Conservation (phyloP, 1,140 invertebrate species). For the Tyrophagus putrescentiae region DNA sequence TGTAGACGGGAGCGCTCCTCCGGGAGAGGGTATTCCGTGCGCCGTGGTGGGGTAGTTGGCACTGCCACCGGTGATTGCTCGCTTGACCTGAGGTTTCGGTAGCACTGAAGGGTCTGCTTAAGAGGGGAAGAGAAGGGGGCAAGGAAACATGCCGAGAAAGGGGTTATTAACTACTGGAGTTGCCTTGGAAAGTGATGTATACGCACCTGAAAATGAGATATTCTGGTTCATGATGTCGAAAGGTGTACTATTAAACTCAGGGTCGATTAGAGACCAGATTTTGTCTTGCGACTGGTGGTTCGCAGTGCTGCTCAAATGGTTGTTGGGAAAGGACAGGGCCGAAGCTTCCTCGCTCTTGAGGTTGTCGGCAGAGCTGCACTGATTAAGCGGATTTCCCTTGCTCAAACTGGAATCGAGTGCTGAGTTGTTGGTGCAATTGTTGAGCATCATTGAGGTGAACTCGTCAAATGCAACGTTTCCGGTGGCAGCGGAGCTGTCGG, state of each 20-base stretch:
- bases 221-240: slow-evolving; percentile 2
- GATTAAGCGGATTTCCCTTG: not conserved
- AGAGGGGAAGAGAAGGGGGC: not conserved
- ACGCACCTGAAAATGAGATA: not conserved
- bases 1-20: not conserved
- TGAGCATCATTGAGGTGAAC: not conserved
- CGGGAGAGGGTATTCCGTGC: not conserved
- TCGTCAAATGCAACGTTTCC: not conserved
- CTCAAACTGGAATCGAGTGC: not conserved
- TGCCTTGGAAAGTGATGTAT: not conserved
- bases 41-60: not conserved
- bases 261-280: slow-evolving; percentile 5
- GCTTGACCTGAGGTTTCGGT: not conserved
- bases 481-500: not conserved
- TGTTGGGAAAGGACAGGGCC: not conserved
- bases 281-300: not conserved
- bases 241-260: not conserved
- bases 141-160: not conserved
- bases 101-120: not conserved
- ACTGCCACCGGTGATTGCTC: not conserved
- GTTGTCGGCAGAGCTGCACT: not conserved
- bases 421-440: not conserved
- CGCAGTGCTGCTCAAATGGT: not conserved
- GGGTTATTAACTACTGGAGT: not conserved
- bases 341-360: not conserved